A percentile compares a stretch with the other conserved stretches of the same genome.
These are phyloP conservation scores for Amphiduros pacificus DNA, from an alignment of 2,888 invertebrate species.

Conservation along the genomic window DNA sequence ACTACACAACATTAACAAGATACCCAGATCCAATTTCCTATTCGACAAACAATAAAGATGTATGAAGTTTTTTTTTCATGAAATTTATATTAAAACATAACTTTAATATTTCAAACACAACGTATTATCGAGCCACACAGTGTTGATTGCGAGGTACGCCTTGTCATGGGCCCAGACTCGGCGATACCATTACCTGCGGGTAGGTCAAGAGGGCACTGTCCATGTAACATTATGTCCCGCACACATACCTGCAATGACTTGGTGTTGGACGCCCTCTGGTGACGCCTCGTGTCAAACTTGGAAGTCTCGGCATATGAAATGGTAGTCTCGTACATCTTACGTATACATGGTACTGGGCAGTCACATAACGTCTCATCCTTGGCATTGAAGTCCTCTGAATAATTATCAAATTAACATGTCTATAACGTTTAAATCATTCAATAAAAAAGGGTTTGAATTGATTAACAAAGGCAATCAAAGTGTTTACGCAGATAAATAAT, in stretches of 20 bases:
- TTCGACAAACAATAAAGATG: no score
- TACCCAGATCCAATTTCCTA: no score
- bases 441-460: not conserved
- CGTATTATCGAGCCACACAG: no score
- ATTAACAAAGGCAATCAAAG: not conserved
- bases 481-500: not conserved
- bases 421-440: not conserved
- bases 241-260: not conserved
- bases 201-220: no score
- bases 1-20: no score
- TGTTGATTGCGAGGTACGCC: no score
- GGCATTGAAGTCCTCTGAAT: conserved; percentile 25
- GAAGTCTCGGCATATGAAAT: conserved; percentile 45
- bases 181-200: no score
- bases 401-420: not conserved
- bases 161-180: no score
- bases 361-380: conserved; percentile 26
- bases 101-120: no score
- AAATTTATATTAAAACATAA: no score
- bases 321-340: conserved; percentile 39
- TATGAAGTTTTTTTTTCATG: no score
- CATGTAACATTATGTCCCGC: not conserved
- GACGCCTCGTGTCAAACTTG: conserved; percentile 29
- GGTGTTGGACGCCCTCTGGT: not conserved
- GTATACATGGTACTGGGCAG: conserved; percentile 44